These are phyloP conservation scores for Tachina grossa DNA, from an alignment of 2,888 invertebrate genomes.

Conservation along the genomic window DNA sequence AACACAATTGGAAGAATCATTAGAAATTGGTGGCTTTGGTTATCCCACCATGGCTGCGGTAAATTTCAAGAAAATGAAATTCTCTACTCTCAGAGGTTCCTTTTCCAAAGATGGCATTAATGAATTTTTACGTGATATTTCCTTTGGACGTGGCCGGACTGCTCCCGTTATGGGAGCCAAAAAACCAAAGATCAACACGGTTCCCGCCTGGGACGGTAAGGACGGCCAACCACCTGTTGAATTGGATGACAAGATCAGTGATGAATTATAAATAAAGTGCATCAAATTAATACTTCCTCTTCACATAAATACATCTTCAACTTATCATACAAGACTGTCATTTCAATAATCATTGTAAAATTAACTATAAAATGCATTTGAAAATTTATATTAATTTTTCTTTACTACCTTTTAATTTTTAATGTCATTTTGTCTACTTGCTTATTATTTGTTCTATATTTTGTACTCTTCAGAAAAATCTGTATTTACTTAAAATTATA, in stretches of 20 bases:
- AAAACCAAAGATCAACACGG: conserved; percentile 88
- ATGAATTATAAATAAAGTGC: conserved; percentile 77
- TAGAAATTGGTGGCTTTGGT: conserved; percentile 98
- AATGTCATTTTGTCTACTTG: background rate
- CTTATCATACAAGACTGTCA: conserved; percentile 50
- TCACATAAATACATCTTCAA: conserved; percentile 35
- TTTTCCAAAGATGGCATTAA: conserved; percentile 97
- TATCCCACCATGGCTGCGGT: conserved; percentile 99
- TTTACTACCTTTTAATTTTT: background rate
- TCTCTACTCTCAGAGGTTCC: conserved; percentile 94
- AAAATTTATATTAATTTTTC: conserved; percentile 1
- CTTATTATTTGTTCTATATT: background rate
- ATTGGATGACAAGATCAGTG: conserved; percentile 87
- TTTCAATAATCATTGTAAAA: conserved; percentile 25
- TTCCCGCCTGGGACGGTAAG: conserved; percentile 96
- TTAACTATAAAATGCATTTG: conserved; percentile 24
- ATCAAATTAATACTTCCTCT: conserved; percentile 33
- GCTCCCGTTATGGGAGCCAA: conserved; percentile 92
- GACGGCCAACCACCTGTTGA: conserved; percentile 91
- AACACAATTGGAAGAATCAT: conserved; percentile 90
- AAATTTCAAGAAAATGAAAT: conserved; percentile 98
- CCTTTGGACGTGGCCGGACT: conserved; percentile 96
- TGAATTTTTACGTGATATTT: conserved; percentile 96
- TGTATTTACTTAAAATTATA: too few species aligned
- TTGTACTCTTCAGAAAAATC: background rate